These are phyloP conservation scores for Neelides folsomi DNA, from an alignment of 2,888 invertebrate genomes.

Conservation along the genomic window DNA sequence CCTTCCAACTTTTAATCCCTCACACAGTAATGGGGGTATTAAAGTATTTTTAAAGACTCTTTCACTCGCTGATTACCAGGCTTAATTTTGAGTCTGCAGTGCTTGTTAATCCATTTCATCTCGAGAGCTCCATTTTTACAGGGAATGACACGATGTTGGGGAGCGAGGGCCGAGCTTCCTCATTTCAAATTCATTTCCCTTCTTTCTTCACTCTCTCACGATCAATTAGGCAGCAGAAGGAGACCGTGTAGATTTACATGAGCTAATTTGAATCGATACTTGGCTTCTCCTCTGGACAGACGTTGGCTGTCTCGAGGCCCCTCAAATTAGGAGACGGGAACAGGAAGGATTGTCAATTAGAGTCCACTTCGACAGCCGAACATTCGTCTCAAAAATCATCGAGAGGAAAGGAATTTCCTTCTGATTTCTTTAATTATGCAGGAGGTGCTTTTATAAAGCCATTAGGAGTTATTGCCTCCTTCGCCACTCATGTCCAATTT, in stretches of 20 bases:
- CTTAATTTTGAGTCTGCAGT: conserved; percentile 23
- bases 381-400: too few relatives aligned
- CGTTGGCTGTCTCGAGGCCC: neutral
- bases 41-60: conserved; percentile 25
- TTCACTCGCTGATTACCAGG: conserved; percentile 23
- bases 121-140: conserved; percentile 17
- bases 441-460: too few relatives aligned
- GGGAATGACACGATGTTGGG: conserved; percentile 19
- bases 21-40: conserved; percentile 25
- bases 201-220: conserved; percentile 7
- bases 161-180: conserved; percentile 12
- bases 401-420: too few relatives aligned
- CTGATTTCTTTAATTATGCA: too few relatives aligned
- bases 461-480: too few relatives aligned
- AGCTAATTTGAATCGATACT: too few relatives aligned
- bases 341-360: too few relatives aligned
- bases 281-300: too few relatives aligned
- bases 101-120: conserved; percentile 26
- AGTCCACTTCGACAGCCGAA: neutral
- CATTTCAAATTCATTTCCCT: conserved; percentile 10
- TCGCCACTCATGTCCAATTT: too few relatives aligned
- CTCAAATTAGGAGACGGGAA: neutral
- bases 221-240: too few relatives aligned
- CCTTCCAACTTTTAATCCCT: conserved; percentile 25
- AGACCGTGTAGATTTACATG: too few relatives aligned